Conservation (phyloP, 2,113 vertebrate species). For the Pollimyrus isidori region DNA sequence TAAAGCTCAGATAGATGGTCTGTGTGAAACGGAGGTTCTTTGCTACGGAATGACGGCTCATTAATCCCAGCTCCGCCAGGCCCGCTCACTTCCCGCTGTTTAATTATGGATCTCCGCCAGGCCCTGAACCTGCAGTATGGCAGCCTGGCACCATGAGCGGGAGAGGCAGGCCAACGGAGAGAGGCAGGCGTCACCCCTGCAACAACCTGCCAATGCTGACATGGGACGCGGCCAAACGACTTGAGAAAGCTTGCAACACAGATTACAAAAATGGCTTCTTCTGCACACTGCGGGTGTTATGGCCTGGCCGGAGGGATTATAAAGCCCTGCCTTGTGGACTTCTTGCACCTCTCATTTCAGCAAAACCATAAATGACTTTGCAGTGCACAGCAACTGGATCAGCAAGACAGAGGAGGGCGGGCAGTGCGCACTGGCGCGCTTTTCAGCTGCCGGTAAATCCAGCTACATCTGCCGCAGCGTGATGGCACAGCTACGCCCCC, state of each 20-base stretch:
- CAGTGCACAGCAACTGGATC: background rate
- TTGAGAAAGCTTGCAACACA: background rate
- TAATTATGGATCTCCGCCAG: background rate
- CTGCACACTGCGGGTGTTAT: background rate
- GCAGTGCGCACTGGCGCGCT: background rate
- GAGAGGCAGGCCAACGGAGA: background rate
- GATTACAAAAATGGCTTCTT: background rate
- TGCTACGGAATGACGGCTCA: background rate
- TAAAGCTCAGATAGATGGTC: background rate
- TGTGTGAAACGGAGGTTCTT: background rate
- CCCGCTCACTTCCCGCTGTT: background rate
- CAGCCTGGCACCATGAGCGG: background rate
- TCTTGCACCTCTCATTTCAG: background rate
- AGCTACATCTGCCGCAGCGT: constrained; percentile 15
- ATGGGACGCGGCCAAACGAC: background rate
- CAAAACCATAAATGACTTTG: background rate
- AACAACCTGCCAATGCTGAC: background rate
- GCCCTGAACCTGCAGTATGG: background rate
- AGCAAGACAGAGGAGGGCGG: background rate
- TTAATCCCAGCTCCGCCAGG: background rate
- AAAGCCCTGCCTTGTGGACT: background rate
- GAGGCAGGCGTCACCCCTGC: background rate
- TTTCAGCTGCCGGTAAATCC: background rate
- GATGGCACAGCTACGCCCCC: background rate
- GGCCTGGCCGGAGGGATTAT: background rate